phyloP scores from a whole-genome alignment of 2,113 vertebrate species.

The Pelusios castaneus region DNA sequence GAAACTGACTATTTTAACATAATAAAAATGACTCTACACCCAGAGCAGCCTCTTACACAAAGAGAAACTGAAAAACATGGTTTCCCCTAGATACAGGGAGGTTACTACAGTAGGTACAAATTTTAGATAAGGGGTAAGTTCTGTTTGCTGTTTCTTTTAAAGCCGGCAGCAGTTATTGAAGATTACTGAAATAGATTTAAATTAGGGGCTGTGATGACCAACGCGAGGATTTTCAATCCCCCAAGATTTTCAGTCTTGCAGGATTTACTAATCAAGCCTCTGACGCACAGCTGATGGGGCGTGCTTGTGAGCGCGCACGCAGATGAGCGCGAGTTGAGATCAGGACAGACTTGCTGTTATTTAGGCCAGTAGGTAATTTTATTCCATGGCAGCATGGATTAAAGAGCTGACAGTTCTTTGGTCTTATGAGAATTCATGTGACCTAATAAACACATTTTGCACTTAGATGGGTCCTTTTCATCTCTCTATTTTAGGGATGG shows the following conservation, averaged over 20 bases:
- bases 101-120: neutral
- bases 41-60: neutral
- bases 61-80: neutral
- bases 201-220: neutral
- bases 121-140: neutral
- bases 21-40: neutral
- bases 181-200: neutral
- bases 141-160: neutral
- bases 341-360: conserved; percentile 55
- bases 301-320: neutral
- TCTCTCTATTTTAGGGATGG: neutral
- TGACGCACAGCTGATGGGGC: neutral
- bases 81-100: neutral
- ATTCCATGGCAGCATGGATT: conserved; percentile 60
- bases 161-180: neutral
- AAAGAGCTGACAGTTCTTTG: conserved; percentile 44
- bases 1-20: neutral
- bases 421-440: neutral
- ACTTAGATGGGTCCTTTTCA: neutral
- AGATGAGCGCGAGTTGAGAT: conserved; percentile 60
- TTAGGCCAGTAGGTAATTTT: conserved; percentile 70
- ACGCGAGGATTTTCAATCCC: neutral
- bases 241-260: conserved; percentile 23
- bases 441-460: conserved; percentile 36
- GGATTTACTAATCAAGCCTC: conserved; percentile 50